Conservation (phyloP, 2,113 vertebrate species). For the Mystacornis crossleyi region DNA sequence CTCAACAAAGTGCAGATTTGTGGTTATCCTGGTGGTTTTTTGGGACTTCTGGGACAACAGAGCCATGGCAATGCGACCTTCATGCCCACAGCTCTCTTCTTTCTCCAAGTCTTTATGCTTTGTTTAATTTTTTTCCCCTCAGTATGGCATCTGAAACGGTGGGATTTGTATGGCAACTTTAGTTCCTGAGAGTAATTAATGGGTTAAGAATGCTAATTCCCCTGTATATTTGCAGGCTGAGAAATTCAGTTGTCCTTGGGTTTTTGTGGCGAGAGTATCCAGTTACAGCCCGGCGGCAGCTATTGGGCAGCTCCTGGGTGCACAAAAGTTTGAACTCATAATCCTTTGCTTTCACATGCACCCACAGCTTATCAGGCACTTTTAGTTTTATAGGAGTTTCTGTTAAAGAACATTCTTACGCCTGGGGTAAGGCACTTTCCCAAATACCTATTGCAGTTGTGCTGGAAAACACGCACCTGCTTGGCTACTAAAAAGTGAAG, state of each 20-base stretch:
- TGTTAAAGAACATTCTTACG: background rate
- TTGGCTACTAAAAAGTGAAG: background rate
- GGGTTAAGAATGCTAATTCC: slow-evolving; percentile 46
- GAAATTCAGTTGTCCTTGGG: slow-evolving; percentile 69
- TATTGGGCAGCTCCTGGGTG: slow-evolving; percentile 1
- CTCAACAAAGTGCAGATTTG: background rate
- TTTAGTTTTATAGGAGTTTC: background rate
- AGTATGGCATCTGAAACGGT: background rate
- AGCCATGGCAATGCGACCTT: fast-evolving
- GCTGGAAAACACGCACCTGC: background rate
- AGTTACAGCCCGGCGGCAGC: slow-evolving; percentile 47
- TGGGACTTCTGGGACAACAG: background rate
- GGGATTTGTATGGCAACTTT: background rate
- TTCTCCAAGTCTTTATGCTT: background rate
- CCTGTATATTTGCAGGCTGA: slow-evolving; percentile 3
- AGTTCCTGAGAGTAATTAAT: background rate
- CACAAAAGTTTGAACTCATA: background rate
- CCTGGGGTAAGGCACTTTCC: background rate
- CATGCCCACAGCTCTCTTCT: fast-evolving
- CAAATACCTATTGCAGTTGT: background rate
- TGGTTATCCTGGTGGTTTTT: background rate
- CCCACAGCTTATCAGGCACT: background rate
- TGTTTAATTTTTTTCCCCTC: background rate
- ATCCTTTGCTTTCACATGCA: background rate
- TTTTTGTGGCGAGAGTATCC: slow-evolving; percentile 59